Conservation (phyloP, 2,797 vertebrate genomes). For the Tauraco hartlaubi region DNA sequence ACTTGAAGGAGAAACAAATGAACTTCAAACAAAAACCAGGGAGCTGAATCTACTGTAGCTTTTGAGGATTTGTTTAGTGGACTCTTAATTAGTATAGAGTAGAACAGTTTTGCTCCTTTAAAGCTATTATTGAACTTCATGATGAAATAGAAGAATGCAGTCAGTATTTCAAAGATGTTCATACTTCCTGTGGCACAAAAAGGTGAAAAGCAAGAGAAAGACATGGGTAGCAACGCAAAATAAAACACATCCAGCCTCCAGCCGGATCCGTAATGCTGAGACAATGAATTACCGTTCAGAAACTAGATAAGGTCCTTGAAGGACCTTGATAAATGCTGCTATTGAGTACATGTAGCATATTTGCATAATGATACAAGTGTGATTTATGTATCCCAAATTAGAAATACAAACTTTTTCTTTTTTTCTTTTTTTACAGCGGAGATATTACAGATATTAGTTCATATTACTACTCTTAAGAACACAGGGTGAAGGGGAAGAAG, state of each 20-base stretch:
- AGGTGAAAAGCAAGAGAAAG: background rate
- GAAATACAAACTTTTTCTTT: background rate
- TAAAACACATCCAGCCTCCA: background rate
- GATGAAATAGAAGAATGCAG: background rate
- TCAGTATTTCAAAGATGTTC: background rate
- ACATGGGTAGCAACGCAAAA: background rate
- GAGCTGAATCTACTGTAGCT: background rate
- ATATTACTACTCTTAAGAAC: background rate
- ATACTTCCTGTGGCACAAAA: background rate
- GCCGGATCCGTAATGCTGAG: background rate
- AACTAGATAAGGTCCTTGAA: slow-evolving; percentile 42
- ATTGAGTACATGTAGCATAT: background rate
- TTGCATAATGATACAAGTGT: background rate
- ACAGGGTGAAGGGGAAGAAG: accelerated
- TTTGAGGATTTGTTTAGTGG: background rate
- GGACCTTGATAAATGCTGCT: slow-evolving; percentile 36
- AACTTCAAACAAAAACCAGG: background rate
- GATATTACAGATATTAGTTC: background rate
- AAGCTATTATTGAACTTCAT: background rate
- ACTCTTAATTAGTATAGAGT: background rate
- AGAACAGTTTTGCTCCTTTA: background rate
- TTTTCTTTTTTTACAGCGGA: background rate
- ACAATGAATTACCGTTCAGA: background rate
- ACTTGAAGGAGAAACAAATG: background rate
- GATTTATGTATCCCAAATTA: slow-evolving; percentile 6